These are phyloP conservation scores for Trileptium ribeirensis DNA, from an alignment of 2,888 invertebrate species.

Conservation along the genomic window DNA sequence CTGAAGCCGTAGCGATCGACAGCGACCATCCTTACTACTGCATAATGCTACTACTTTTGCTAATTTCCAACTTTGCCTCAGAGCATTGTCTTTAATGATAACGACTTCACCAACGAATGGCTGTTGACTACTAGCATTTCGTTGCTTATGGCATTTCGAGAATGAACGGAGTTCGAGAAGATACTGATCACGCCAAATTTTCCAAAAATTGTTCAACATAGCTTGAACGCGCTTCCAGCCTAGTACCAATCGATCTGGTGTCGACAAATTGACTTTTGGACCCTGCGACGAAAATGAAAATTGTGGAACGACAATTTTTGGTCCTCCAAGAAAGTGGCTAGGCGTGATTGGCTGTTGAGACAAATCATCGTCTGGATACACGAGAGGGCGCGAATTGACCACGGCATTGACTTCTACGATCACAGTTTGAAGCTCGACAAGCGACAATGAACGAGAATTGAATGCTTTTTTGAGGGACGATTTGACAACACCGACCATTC, in stretches of 20 bases:
- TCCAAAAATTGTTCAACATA: background rate
- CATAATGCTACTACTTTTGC: background rate
- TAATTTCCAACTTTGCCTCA: conserved; percentile 9
- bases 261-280: background rate
- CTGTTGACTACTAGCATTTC: background rate
- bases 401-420: background rate
- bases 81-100: background rate
- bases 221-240: background rate
- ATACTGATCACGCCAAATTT: background rate
- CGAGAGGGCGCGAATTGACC: conserved; percentile 8
- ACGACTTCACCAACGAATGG: background rate
- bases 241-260: background rate
- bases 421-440: conserved; percentile 6
- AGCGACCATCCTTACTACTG: background rate
- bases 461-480: background rate
- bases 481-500: background rate
- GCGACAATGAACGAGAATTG: background rate
- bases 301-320: background rate
- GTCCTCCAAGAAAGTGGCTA: conserved; percentile 2
- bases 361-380: background rate
- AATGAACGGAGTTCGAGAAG: background rate
- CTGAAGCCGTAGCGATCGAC: background rate
- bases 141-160: background rate
- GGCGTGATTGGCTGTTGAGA: background rate
- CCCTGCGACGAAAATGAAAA: no score